Evolutionary conservation across 1,140 invertebrate species (phyloP).

Genomic region (Plectrocnemia conspersa): DNA sequence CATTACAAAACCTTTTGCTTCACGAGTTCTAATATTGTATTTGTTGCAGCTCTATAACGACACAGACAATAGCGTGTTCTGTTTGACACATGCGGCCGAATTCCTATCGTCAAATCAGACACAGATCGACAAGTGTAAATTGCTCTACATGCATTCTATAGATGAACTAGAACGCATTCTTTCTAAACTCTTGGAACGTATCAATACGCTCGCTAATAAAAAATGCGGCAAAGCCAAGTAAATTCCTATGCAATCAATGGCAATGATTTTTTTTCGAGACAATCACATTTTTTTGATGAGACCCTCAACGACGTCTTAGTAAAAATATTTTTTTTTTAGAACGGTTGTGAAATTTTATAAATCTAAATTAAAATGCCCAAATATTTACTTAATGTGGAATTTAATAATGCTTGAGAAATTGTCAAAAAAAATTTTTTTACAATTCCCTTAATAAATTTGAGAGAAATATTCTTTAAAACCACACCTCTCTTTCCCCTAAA

Average conservation of each 20-base stretch:
- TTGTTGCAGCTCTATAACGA: slow-evolving; percentile 21
- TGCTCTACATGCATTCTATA: slow-evolving; percentile 22
- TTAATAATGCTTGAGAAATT: too few relatives aligned
- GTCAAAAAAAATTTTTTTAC: too few relatives aligned
- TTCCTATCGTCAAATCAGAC: slow-evolving; percentile 8
- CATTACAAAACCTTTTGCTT: slow-evolving; percentile 1
- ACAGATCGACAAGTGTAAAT: slow-evolving; percentile 21
- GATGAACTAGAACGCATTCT: slow-evolving; percentile 18
- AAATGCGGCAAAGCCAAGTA: slow-evolving; percentile 21
- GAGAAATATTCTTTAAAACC: too few relatives aligned
- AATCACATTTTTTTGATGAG: background rate
- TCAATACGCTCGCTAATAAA: slow-evolving; percentile 22
- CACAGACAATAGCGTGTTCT: slow-evolving; percentile 15
- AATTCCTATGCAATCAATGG: background rate
- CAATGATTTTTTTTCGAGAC: background rate
- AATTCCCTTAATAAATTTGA: too few relatives aligned
- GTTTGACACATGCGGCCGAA: slow-evolving; percentile 20
- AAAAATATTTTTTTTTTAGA: too few relatives aligned
- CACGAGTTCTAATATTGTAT: background rate
- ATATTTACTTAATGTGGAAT: too few relatives aligned
- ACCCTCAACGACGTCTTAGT: too few relatives aligned
- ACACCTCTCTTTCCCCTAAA: too few relatives aligned
- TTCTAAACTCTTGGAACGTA: slow-evolving; percentile 16
- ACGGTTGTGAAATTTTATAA: too few relatives aligned
- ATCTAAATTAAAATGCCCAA: too few relatives aligned